phyloP scores from a whole-genome alignment of 2,797 vertebrate genomes.

The Tenualosa thibaudeaui region DNA sequence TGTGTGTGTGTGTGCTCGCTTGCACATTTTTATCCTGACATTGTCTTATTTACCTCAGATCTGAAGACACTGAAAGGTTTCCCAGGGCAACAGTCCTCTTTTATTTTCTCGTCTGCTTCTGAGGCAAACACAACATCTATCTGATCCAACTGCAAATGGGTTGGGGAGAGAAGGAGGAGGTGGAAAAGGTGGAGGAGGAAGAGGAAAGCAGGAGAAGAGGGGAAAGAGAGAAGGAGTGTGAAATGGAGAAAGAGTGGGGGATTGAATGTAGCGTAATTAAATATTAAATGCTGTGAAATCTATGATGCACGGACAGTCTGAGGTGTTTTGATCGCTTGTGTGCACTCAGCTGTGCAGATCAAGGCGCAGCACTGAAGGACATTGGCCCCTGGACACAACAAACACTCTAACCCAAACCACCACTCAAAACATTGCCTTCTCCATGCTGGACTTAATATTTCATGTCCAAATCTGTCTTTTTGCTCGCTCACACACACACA shows the following conservation, averaged over 20 bases:
- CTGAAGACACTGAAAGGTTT: constrained; percentile 89
- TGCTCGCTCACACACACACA: neutral
- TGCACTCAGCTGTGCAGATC: neutral
- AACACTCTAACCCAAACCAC: neutral
- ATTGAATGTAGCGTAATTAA: neutral
- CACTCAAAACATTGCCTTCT: neutral
- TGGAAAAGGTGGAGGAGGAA: constrained; percentile 36
- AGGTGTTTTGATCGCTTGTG: constrained; percentile 20
- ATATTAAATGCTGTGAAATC: constrained; percentile 21
- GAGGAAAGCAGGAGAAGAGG: constrained; percentile 18
- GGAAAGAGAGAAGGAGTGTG: constrained; percentile 29
- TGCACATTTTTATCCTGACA: neutral
- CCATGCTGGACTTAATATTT: neutral
- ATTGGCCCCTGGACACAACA: neutral
- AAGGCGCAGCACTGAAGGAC: neutral
- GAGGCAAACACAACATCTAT: constrained; percentile 90
- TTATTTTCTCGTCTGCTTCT: constrained; percentile 93
- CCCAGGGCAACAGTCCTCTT: constrained; percentile 95
- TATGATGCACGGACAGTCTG: constrained; percentile 38
- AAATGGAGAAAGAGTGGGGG: constrained; percentile 1
- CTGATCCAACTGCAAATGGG: constrained; percentile 77
- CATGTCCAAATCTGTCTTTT: neutral
- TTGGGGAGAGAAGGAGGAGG: constrained; percentile 33
- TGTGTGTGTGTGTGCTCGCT: neutral
- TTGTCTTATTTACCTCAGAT: constrained; percentile 80